Percentiles rank a stretch among this genome's conserved stretches.
phyloP scores from a whole-genome alignment of 2,797 vertebrate species.

The Hafferia zeledoni region DNA sequence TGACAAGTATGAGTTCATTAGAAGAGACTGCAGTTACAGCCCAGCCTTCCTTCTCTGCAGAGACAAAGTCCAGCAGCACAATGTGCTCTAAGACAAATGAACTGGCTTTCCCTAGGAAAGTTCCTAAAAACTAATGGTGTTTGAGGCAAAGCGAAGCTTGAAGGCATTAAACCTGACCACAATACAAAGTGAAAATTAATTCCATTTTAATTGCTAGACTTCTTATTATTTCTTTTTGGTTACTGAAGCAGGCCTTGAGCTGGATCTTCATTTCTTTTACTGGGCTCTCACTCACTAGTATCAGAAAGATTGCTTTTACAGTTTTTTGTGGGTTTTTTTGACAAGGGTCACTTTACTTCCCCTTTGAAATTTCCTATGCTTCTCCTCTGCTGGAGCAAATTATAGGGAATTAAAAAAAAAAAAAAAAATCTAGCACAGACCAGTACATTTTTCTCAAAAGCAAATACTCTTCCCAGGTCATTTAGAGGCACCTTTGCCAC shows the following conservation, averaged over 20 bases:
- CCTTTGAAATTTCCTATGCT: not conserved
- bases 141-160: not conserved
- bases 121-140: not conserved
- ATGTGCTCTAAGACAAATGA: not conserved
- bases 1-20: conserved; percentile 48
- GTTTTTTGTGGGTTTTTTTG: not conserved
- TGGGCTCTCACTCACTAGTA: not conserved
- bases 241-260: not conserved
- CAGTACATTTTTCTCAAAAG: not conserved
- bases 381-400: not conserved
- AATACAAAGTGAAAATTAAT: conserved; percentile 30
- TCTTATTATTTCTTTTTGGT: not conserved
- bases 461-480: not conserved
- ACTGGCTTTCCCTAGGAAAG: not conserved
- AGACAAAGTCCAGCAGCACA: not conserved
- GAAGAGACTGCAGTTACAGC: not conserved
- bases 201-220: not conserved
- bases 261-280: not conserved
- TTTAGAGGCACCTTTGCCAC: not conserved
- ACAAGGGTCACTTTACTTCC: not conserved
- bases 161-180: not conserved
- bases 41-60: not conserved
- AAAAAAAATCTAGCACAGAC: not conserved
- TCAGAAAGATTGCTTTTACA: not conserved
- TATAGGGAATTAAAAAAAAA: not conserved